phyloP scores from a whole-genome alignment of 2,888 invertebrate species.

The Phaonia tiefii region DNA sequence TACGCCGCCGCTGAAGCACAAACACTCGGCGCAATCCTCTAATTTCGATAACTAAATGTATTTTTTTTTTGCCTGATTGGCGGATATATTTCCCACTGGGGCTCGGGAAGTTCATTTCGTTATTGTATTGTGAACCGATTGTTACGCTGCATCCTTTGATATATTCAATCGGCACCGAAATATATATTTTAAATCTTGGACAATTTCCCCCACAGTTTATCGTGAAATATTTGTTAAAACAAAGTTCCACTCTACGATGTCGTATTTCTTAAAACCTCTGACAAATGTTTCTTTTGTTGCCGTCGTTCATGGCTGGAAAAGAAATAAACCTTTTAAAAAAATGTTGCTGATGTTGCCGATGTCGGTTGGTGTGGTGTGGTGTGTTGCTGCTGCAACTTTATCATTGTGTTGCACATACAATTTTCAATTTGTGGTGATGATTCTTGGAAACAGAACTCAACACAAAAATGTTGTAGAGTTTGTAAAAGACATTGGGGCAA shows the following conservation, averaged over 20 bases:
- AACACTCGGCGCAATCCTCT: too few relatives aligned
- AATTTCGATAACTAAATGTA: too few relatives aligned
- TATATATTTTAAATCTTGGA: too few relatives aligned
- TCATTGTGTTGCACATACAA: slow-evolving; percentile 30
- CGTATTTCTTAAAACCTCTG: slow-evolving; percentile 50
- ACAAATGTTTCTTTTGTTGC: slow-evolving; percentile 48
- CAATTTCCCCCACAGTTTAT: not conserved
- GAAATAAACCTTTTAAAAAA: slow-evolving; percentile 51
- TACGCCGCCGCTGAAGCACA: too few relatives aligned
- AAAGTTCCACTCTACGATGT: not conserved
- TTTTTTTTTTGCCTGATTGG: too few relatives aligned
- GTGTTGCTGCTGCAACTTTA: not conserved
- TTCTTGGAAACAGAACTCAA: slow-evolving; percentile 54
- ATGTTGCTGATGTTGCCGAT: slow-evolving; percentile 43
- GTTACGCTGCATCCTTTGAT: not conserved
- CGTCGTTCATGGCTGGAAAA: slow-evolving; percentile 18
- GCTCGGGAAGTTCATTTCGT: too few relatives aligned
- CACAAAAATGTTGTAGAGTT: slow-evolving; percentile 23
- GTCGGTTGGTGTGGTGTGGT: slow-evolving; percentile 43
- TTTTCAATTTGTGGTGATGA: slow-evolving; percentile 42
- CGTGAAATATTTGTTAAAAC: not conserved
- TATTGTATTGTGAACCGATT: not conserved
- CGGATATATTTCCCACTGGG: too few relatives aligned
- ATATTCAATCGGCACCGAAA: not conserved
- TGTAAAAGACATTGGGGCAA: slow-evolving; percentile 18